Percentiles rank a stretch among this genome's conserved stretches.
Conservation (phyloP, 2,113 vertebrate species). For the Sprattus sprattus region DNA sequence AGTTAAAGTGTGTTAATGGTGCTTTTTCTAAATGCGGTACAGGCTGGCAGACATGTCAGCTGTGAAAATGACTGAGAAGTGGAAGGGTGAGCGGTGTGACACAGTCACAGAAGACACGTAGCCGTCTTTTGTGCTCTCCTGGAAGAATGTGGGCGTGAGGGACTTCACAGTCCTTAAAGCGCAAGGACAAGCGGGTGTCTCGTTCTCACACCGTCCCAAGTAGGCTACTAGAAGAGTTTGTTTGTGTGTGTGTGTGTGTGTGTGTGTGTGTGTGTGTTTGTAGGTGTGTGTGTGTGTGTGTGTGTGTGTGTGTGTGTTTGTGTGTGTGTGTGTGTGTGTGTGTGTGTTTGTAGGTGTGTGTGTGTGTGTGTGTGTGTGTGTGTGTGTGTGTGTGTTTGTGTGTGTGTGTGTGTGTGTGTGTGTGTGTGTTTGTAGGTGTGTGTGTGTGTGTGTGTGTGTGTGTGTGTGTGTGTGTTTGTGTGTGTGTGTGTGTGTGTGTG, state of each 20-base stretch:
- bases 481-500: neutral
- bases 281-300: neutral
- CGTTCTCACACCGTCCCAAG: neutral
- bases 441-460: neutral
- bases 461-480: neutral
- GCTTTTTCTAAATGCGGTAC: neutral
- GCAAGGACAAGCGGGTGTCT: neutral
- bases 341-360: neutral
- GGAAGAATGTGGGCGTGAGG: neutral
- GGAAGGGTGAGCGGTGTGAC: no score
- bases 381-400: neutral
- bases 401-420: constrained; percentile 22
- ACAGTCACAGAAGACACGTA: neutral
- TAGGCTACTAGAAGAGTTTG: neutral
- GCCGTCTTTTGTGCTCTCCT: neutral
- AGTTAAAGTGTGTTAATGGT: constrained; percentile 6
- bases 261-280: neutral
- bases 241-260: constrained; percentile 3
- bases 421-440: neutral
- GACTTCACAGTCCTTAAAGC: neutral
- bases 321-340: neutral
- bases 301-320: neutral
- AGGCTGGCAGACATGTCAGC: neutral
- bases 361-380: neutral
- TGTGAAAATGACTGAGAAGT: neutral